Evolutionary conservation across 2,797 vertebrate species (phyloP).

Genomic region (Calcarius lapponicus): DNA sequence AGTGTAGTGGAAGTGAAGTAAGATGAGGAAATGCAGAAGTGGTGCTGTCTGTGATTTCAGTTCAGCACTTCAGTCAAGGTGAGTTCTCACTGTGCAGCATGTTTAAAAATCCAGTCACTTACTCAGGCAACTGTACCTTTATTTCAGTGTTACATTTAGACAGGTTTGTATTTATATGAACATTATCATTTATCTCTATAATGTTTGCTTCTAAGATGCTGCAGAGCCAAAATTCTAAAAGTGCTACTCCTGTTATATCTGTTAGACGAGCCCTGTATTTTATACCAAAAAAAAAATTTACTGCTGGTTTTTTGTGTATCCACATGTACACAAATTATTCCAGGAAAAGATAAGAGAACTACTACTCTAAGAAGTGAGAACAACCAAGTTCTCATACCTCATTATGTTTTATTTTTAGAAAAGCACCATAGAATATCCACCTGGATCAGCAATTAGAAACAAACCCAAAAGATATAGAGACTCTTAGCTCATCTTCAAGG

Average conservation of each 20-base stretch:
- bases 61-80: slow-evolving; percentile 35
- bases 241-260: not conserved
- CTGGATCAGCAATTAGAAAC: not conserved
- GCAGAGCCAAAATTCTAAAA: not conserved
- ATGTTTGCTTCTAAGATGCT: not conserved
- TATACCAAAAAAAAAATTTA: not conserved
- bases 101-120: slow-evolving; percentile 33
- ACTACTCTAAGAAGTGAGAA: not conserved
- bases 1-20: not conserved
- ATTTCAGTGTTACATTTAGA: not conserved
- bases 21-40: slow-evolving; percentile 10
- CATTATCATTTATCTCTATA: not conserved
- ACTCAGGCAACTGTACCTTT: not conserved
- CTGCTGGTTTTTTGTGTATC: not conserved
- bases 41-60: not conserved
- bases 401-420: not conserved
- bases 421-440: not conserved
- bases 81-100: not conserved
- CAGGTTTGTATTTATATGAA: not conserved
- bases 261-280: not conserved
- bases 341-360: not conserved
- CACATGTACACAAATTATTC: not conserved
- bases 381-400: not conserved
- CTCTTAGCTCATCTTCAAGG: not conserved
- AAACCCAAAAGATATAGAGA: not conserved